These are phyloP conservation scores for Chrosomus eos DNA, from an alignment of 2,797 vertebrate species.

Conservation along the genomic window DNA sequence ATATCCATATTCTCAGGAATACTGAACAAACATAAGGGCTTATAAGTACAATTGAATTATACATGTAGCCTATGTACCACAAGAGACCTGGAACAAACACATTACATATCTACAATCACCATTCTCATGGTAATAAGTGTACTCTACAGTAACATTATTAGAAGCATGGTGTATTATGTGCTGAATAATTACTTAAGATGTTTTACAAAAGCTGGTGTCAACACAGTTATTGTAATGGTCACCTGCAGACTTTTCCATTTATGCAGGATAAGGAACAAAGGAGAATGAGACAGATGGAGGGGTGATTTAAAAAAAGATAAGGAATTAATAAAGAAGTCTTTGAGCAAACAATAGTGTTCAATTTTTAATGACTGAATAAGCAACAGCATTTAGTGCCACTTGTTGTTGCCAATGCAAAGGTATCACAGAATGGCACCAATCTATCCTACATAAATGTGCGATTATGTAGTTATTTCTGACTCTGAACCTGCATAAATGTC, in stretches of 20 bases:
- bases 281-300: neutral
- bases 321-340: conserved; percentile 6
- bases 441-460: neutral
- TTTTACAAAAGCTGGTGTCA: neutral
- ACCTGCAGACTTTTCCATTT: conserved; percentile 23
- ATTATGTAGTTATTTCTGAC: neutral
- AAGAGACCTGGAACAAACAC: neutral
- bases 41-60: neutral
- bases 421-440: neutral
- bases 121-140: neutral
- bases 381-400: conserved; percentile 1
- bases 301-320: conserved; percentile 16
- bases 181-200: neutral
- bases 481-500: neutral
- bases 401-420: neutral
- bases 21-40: neutral
- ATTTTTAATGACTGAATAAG: neutral
- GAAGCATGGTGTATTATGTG: neutral
- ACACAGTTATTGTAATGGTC: neutral
- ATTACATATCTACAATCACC: neutral
- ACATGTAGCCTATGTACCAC: neutral
- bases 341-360: neutral
- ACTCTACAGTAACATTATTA: neutral
- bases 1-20: neutral
- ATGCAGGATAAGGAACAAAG: conserved; percentile 21